Evolutionary conservation across 2,888 invertebrate species (phyloP).

Genomic region (Dynastes hyllus): DNA sequence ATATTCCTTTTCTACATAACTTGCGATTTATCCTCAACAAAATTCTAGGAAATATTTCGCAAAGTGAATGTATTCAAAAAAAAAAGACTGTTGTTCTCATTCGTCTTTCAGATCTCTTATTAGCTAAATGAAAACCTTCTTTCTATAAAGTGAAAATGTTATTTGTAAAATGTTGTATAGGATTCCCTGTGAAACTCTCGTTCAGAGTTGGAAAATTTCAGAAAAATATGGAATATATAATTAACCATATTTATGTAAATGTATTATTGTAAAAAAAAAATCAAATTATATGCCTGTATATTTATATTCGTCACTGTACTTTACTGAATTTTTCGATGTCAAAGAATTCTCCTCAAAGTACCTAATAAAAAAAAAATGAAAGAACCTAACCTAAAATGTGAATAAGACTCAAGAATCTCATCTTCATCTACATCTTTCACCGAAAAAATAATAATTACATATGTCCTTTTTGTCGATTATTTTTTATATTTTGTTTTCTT

Average conservation of each 20-base stretch:
- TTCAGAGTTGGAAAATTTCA: too few relatives aligned
- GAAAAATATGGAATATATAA: too few relatives aligned
- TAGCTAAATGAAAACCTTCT: neutral
- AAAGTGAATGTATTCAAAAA: neutral
- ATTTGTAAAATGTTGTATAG: neutral
- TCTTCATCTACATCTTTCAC: too few relatives aligned
- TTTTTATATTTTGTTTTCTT: neutral
- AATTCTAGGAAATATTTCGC: neutral
- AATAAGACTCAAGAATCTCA: neutral
- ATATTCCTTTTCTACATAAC: too few relatives aligned
- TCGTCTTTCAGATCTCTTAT: conserved; percentile 7
- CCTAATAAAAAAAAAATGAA: neutral
- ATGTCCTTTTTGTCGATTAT: too few relatives aligned
- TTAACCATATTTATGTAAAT: too few relatives aligned
- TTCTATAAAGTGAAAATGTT: neutral
- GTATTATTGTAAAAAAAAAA: too few relatives aligned
- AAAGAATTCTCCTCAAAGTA: neutral
- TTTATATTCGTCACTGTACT: conserved; percentile 6
- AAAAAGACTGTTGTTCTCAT: neutral
- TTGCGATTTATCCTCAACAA: too few relatives aligned
- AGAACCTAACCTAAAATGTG: neutral
- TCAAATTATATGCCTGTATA: neutral
- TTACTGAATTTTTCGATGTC: neutral
- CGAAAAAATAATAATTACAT: too few relatives aligned
- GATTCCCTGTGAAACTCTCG: too few relatives aligned